Evolutionary conservation across 1,140 invertebrate species (phyloP), one percentile per base, ranked within the genome.

Genomic region (Drosophila sechellia): DNA sequence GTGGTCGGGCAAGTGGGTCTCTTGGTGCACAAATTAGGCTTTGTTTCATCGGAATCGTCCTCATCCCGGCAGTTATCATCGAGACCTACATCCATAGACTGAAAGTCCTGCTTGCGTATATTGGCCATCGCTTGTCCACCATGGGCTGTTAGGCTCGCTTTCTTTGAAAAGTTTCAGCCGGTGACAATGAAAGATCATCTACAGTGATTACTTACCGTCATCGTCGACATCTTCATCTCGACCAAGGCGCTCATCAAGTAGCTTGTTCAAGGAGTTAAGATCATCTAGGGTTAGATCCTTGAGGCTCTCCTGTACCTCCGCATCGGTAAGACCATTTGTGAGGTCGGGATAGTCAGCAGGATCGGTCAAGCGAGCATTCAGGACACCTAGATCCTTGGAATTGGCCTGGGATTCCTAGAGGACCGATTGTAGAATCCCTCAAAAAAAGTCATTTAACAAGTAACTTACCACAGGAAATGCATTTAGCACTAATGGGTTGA

Each of bases 281-380:
- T 89, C 84, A 2, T 79, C 66, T 5, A 87, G 11, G 1, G 63
- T 64, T 0, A 87, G 27, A 6, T 59, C 83, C 12, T 79, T 58
- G 0, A 87, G 49, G 5, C 71, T 56, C 0, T 61, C 69, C 20
- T 72, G 66, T 13, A 87, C 66, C 37, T 87, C 84, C 0, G 61
- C 79, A 48, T 87, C 79, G 37, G 12, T 73, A 6, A 87, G 66
- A 3, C 84, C 84, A 31, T 56, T 59, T 4, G 76, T 87, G 6
- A 87, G 59, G 56, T 87, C 83, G 5, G 79, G 75, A 60, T 83
- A 87, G 5, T 83, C 63, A 1, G 40, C 63, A n/a, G 43, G 52
- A 6, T 72, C 76, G 0, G 55, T 5, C 0, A 17, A 8, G 11
- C 13, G 5, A 13, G 12, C 35, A 4, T 37, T 11, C 17, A 34